Evolutionary conservation across 2,113 vertebrate species (phyloP).

Genomic region (Corydoras sp.): DNA sequence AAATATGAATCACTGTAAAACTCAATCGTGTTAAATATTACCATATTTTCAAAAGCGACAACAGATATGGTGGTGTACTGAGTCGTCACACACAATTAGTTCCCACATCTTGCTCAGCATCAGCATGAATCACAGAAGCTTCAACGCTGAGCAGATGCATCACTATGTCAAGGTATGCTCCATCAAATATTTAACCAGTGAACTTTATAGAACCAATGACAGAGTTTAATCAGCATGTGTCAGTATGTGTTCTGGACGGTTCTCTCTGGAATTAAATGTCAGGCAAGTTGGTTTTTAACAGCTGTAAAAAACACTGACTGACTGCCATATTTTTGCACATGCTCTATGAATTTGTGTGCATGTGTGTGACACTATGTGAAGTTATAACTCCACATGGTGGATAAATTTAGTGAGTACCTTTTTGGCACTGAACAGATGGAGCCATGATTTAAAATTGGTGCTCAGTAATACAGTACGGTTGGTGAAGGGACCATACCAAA

Average conservation of each 20-base stretch:
- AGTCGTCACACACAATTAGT: neutral
- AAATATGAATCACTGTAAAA: no score
- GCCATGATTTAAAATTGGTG: slow-evolving; percentile 13
- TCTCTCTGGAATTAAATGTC: neutral
- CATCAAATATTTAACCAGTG: neutral
- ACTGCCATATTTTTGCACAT: neutral
- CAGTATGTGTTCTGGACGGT: neutral
- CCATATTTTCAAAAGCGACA: no score
- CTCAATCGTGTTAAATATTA: no score
- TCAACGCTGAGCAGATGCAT: neutral
- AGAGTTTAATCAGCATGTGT: neutral
- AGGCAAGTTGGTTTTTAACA: no score
- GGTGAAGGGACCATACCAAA: neutral
- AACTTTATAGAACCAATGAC: neutral
- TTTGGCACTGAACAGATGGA: slow-evolving; percentile 19
- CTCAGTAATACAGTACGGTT: neutral
- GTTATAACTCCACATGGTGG: slow-evolving; percentile 27
- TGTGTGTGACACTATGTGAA: slow-evolving; percentile 3
- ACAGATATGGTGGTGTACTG: no score
- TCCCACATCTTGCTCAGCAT: neutral
- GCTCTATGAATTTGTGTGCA: slow-evolving; percentile 7
- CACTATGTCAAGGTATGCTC: neutral
- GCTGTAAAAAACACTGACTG: neutral
- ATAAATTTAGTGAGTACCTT: slow-evolving; percentile 32
- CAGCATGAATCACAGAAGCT: neutral